phyloP scores from a whole-genome alignment of 1,140 invertebrate species.

The Rhagoletis zephyria region DNA sequence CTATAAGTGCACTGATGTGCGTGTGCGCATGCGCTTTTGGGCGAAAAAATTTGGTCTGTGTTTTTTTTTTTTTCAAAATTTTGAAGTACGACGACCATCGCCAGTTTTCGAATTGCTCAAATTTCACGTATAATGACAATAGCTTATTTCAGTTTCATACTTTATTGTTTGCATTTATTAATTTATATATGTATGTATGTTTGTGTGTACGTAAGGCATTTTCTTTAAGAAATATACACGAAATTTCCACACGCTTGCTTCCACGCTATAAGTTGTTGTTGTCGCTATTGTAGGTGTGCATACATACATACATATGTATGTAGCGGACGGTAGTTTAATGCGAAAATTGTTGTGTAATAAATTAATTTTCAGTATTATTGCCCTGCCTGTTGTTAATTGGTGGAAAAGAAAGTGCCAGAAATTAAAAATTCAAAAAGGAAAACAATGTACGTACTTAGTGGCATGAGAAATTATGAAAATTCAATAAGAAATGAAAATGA shows the following conservation, averaged over 20 bases:
- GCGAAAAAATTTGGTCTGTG: background rate
- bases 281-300: background rate
- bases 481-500: background rate
- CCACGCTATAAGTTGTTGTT: background rate
- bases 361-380: conserved; percentile 15
- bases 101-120: background rate
- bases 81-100: background rate
- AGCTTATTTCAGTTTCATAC: background rate
- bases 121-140: background rate
- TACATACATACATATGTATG: background rate
- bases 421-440: conserved; percentile 28
- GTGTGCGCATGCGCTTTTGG: background rate
- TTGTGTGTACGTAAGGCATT: background rate
- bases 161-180: background rate
- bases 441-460: background rate
- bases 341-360: conserved; percentile 41
- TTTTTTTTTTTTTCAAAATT: no score
- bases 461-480: conserved; percentile 29
- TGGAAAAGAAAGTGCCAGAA: conserved; percentile 26
- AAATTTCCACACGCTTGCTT: background rate
- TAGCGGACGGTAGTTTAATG: background rate
- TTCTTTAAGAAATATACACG: background rate
- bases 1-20: background rate
- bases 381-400: background rate
- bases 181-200: background rate